phyloP scores from a whole-genome alignment of 2,888 invertebrate genomes.

The Abscondita cerata region DNA sequence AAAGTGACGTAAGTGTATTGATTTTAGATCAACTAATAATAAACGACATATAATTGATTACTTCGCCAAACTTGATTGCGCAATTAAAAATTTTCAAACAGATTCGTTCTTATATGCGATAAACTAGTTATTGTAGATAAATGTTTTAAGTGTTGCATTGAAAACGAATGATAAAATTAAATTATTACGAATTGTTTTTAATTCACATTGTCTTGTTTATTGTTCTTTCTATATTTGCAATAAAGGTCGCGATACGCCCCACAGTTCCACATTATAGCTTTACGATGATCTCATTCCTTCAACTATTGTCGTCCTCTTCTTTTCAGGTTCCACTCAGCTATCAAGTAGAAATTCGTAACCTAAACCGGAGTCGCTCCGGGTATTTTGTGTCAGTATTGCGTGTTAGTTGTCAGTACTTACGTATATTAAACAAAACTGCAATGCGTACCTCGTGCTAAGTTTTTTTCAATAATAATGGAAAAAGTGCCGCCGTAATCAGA shows the following conservation, averaged over 20 bases:
- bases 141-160: too few species aligned
- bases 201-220: too few species aligned
- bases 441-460: conserved; percentile 24
- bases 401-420: neutral
- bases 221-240: neutral
- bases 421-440: conserved; percentile 12
- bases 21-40: too few species aligned
- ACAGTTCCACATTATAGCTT: conserved; percentile 14
- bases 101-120: too few species aligned
- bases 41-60: too few species aligned
- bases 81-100: too few species aligned
- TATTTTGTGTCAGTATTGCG: conserved; percentile 6
- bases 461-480: conserved; percentile 10
- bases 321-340: conserved; percentile 5
- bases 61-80: too few species aligned
- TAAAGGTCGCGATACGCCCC: conserved; percentile 12
- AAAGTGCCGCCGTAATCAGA: too few species aligned
- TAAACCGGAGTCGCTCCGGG: conserved; percentile 8
- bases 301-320: conserved; percentile 19
- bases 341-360: conserved; percentile 17
- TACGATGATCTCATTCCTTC: conserved; percentile 13
- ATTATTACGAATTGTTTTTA: too few species aligned
- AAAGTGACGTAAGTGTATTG: too few species aligned
- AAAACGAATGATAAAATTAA: too few species aligned
- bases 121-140: too few species aligned